Base-by-base conservation (phyloP, 2,113 vertebrate genomes). In the Neoarius graeffei region DNA sequence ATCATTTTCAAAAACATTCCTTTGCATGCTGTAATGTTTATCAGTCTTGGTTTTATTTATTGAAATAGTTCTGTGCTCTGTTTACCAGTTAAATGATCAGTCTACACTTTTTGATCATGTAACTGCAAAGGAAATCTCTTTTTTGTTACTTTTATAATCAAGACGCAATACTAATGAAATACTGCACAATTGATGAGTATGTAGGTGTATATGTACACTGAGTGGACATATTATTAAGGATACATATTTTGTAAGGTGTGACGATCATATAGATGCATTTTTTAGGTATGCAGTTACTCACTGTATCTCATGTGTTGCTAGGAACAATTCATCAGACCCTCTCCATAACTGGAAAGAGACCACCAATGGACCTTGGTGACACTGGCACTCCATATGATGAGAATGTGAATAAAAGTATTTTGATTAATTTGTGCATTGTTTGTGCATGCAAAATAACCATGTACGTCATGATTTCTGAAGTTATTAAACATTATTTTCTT, bases 11-110 rank as follows among this genome's bases (percentile, higher is more conserved):
- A 35, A 71, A 48, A 48, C 19, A 74, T 4, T n/a, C 20, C 0
- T 77, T 77, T 77, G 25, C n/a, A 56, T 80, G 52, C 52, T 56
- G 9, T 80, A 17, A 80, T 57, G 76, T 14, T 80, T 57, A 80
- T 27, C 6, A 27, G 7, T 80, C 76, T 56, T 15, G 52, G 52
- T 80, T 80, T 56, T 79, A 25, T n/a, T 17, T 56, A 25, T 17
- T 27, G 13, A 56, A 56, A 56, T 25, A 56, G 25, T 25, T 27
- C 25, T 56, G 52, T 56, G 52, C 52, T 80, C 14, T 56, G 19
- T 17, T 57, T 56, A 56, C 23, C 48, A 80, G 52, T 80, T 7
- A 80, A 80, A 80, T 27, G n/a, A 80, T 80, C 25, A 79, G 13
- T n/a, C 25, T 25, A 77, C 73, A 52, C 4, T 52, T 54, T 7